These are phyloP conservation scores for Eunapius fragilis DNA, from an alignment of 37 sponge, comb jelly and placozoan genomes.

Conservation along the genomic window DNA sequence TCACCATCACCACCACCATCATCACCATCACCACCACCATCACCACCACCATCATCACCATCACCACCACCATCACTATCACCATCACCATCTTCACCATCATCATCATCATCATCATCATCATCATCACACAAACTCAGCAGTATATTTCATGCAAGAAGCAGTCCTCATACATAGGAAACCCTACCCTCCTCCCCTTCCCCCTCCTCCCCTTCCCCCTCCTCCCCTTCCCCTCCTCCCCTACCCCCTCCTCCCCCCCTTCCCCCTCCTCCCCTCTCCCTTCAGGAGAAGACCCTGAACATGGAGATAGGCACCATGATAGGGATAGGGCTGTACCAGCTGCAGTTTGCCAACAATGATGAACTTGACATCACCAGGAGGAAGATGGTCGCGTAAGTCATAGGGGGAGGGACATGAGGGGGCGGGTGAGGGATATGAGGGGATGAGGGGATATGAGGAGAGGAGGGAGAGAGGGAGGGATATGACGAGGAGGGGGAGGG, in stretches of 20 bases:
- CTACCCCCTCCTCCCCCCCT: neutral
- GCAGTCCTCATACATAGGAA: no score
- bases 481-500: neutral
- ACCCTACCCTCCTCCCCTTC: no score
- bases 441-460: neutral
- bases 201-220: neutral
- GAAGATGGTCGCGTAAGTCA: constrained; percentile 81
- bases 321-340: constrained; percentile 83
- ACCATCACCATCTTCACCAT: neutral
- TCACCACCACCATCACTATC: neutral
- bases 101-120: neutral
- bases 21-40: neutral
- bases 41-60: neutral
- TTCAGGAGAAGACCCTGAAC: constrained; percentile 81
- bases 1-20: neutral
- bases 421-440: neutral
- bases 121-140: neutral
- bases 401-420: constrained; percentile 7
- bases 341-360: constrained; percentile 83
- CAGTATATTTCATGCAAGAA: no score
- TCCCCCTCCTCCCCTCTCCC: neutral
- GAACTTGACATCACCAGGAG: constrained; percentile 87
- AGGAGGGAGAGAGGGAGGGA: no score
- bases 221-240: neutral
- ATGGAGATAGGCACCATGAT: constrained; percentile 80